phyloP scores from a whole-genome alignment of 2,888 invertebrate genomes.

The Ochlodes sylvanus region DNA sequence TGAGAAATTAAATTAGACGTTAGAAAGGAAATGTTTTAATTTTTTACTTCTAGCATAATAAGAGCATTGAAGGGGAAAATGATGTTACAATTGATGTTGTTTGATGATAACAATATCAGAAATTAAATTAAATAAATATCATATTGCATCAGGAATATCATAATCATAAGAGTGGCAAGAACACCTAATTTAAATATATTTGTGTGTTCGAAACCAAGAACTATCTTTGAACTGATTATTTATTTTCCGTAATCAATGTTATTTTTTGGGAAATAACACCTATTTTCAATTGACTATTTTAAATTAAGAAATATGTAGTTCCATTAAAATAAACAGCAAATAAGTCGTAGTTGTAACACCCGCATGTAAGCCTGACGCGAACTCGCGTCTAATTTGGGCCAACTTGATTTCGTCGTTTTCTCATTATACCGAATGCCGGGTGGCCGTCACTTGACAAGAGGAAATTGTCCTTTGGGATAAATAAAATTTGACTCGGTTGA shows the following conservation, averaged over 20 bases:
- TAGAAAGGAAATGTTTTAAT: conserved; percentile 12
- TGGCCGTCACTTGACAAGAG: conserved; percentile 79
- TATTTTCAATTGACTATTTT: too few relatives aligned
- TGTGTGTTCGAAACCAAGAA: too few relatives aligned
- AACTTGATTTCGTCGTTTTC: conserved; percentile 78
- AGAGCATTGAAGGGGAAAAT: not conserved
- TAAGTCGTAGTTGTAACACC: conserved; percentile 27
- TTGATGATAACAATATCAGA: too few relatives aligned
- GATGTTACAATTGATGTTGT: not conserved
- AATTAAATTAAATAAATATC: too few relatives aligned
- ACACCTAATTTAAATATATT: too few relatives aligned
- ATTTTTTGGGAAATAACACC: too few relatives aligned
- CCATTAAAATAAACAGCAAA: not conserved
- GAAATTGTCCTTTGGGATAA: conserved; percentile 78
- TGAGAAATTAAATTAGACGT: conserved; percentile 14
- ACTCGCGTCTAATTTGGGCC: conserved; percentile 74
- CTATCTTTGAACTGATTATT: too few relatives aligned
- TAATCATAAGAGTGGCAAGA: too few relatives aligned
- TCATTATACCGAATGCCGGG: conserved; percentile 77
- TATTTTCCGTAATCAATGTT: too few relatives aligned
- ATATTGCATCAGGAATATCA: too few relatives aligned
- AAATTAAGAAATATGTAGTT: not conserved
- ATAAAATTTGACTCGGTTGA: conserved; percentile 76
- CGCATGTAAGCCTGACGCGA: conserved; percentile 62
- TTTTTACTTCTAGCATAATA: not conserved